These are phyloP conservation scores for Menidia beryllina DNA, from an alignment of 2,113 vertebrate species.

Conservation along the genomic window DNA sequence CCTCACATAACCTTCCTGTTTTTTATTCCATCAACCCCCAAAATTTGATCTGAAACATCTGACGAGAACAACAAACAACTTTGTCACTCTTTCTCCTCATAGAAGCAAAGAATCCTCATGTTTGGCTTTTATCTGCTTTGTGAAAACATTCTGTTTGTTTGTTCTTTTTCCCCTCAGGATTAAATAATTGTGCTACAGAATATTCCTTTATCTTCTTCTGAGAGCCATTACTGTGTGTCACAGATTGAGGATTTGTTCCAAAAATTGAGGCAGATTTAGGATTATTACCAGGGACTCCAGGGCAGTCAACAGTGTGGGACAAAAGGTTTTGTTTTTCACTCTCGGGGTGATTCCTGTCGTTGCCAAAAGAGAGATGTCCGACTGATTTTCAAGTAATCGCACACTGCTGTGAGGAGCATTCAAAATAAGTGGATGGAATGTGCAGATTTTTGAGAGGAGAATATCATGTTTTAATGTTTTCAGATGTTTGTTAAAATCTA, in stretches of 20 bases:
- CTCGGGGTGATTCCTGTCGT: slow-evolving; percentile 55
- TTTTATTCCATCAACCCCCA: slow-evolving; percentile 26
- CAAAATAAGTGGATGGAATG: slow-evolving; percentile 53
- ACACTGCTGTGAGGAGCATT: slow-evolving; percentile 64
- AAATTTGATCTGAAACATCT: slow-evolving; percentile 13
- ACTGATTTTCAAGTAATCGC: slow-evolving; percentile 66
- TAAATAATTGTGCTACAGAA: background rate
- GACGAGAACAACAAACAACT: background rate
- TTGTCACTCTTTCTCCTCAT: background rate
- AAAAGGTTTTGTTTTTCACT: slow-evolving; percentile 64
- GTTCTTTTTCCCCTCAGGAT: background rate
- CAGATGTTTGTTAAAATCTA: slow-evolving; percentile 8
- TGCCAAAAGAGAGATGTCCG: slow-evolving; percentile 67
- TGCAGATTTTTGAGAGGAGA: slow-evolving; percentile 40
- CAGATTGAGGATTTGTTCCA: slow-evolving; percentile 88
- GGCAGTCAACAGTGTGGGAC: slow-evolving; percentile 84
- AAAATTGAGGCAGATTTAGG: slow-evolving; percentile 88
- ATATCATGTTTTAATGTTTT: slow-evolving; percentile 14
- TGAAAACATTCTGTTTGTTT: slow-evolving; percentile 1
- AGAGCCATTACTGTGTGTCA: background rate
- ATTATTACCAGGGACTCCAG: slow-evolving; percentile 84
- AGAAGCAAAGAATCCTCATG: background rate
- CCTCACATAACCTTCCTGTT: slow-evolving; percentile 65
- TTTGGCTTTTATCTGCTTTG: background rate
- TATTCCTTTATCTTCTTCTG: slow-evolving; percentile 2